Percentiles rank a stretch among this genome's conserved stretches.
These are phyloP conservation scores for Drosophila anomelani DNA, from an alignment of 2,888 invertebrate species.

Conservation along the genomic window DNA sequence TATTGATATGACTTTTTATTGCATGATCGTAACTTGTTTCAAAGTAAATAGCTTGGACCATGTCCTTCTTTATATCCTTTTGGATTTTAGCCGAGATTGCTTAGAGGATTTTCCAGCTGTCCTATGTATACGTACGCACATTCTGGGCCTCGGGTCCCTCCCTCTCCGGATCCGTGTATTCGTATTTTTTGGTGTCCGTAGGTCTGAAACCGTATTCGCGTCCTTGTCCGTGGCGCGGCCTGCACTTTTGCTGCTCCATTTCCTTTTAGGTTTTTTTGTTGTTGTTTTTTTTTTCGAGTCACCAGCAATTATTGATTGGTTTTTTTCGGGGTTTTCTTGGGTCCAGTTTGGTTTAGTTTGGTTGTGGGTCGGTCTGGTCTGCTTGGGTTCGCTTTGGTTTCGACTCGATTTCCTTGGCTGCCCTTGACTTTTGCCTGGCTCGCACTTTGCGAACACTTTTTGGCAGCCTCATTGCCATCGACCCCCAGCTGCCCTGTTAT, in stretches of 20 bases:
- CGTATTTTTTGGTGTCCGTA: conserved; percentile 15
- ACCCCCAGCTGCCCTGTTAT: conserved; percentile 40
- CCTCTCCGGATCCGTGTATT: background rate
- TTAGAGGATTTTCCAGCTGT: background rate
- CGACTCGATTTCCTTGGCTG: conserved; percentile 49
- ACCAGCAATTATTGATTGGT: conserved; percentile 67
- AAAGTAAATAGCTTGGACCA: background rate
- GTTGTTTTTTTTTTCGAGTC: conserved; percentile 45
- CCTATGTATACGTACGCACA: conserved; percentile 12
- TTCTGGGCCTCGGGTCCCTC: background rate
- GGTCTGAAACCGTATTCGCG: conserved; percentile 32
- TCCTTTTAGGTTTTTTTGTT: conserved; percentile 40
- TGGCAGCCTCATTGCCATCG: conserved; percentile 74
- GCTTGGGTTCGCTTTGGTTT: conserved; percentile 27
- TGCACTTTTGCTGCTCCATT: conserved; percentile 45
- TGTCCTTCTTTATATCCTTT: background rate
- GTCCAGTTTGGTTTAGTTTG: conserved; percentile 12
- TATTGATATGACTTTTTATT: background rate
- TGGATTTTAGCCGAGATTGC: background rate
- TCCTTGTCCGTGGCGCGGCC: conserved; percentile 44
- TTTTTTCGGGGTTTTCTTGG: conserved; percentile 34
- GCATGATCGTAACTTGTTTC: background rate
- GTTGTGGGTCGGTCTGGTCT: conserved; percentile 4
- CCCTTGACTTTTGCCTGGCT: conserved; percentile 77
- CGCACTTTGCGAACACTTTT: conserved; percentile 75